Evolutionary conservation across 2,113 vertebrate species (phyloP).

Genomic region (Pygoscelis antarcticus): DNA sequence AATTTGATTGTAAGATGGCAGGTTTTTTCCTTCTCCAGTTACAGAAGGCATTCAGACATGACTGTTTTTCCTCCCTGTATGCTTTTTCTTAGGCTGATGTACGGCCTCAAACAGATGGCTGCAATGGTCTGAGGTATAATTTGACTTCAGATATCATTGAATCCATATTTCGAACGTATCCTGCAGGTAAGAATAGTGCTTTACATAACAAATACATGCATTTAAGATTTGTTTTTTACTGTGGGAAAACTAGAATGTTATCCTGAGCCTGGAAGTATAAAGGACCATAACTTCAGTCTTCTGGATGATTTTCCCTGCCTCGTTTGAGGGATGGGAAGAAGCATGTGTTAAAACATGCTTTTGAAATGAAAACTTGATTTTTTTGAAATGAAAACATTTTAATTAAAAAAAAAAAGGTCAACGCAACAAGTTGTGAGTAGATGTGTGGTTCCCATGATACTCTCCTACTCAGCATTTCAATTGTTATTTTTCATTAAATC

Average conservation of each 20-base stretch:
- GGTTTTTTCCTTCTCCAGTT: not conserved
- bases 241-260: not conserved
- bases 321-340: not conserved
- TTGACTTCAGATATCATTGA: constrained; percentile 97
- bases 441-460: not conserved
- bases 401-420: not conserved
- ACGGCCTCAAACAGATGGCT: constrained; percentile 95
- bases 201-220: not conserved
- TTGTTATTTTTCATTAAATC: not conserved
- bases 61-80: not conserved
- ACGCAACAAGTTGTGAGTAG: not conserved
- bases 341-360: not conserved
- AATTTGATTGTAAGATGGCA: not conserved
- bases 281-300: not conserved
- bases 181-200: constrained; percentile 83
- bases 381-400: not conserved
- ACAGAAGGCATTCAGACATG: not conserved
- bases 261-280: not conserved
- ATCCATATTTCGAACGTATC: constrained; percentile 98
- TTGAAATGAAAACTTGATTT: not conserved
- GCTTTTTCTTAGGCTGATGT: constrained; percentile 89
- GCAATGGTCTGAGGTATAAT: constrained; percentile 96
- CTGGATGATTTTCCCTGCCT: not conserved
- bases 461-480: not conserved
- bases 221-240: not conserved